phyloP scores from a whole-genome alignment of 2,113 vertebrate genomes.

The Zosterops hypoxanthus region DNA sequence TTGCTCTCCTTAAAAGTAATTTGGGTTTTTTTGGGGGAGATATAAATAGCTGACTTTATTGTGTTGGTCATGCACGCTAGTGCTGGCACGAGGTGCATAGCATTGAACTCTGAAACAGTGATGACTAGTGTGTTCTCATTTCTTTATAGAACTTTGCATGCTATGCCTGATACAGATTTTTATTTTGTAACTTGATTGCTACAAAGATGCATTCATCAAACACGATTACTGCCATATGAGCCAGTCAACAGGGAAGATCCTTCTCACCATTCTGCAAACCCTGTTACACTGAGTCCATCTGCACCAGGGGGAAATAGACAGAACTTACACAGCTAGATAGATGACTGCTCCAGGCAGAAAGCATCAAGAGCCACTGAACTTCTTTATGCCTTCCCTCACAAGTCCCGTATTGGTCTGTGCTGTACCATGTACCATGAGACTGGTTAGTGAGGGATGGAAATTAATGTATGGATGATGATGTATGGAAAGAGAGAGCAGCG shows the following conservation, averaged over 20 bases:
- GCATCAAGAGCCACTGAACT: background rate
- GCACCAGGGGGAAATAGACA: background rate
- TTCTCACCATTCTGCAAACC: background rate
- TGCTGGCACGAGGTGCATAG: background rate
- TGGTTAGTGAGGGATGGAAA: background rate
- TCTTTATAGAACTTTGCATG: background rate
- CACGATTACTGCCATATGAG: background rate
- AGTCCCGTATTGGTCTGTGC: background rate
- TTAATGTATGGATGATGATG: background rate
- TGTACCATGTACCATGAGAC: background rate
- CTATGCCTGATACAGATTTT: background rate
- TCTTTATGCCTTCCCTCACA: background rate
- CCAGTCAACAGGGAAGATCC: background rate
- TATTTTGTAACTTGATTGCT: background rate
- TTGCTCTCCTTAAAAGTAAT: background rate
- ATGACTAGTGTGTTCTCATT: background rate
- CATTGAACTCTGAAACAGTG: background rate
- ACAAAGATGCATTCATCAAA: constrained; percentile 17
- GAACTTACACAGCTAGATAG: background rate
- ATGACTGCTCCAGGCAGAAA: background rate
- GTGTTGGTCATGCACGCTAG: background rate
- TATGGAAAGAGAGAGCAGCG: background rate
- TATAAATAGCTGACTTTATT: constrained; percentile 32
- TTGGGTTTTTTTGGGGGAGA: background rate
- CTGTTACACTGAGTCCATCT: background rate